phyloP scores from a whole-genome alignment of 1,140 invertebrate species.

The Musca vetustissima region DNA sequence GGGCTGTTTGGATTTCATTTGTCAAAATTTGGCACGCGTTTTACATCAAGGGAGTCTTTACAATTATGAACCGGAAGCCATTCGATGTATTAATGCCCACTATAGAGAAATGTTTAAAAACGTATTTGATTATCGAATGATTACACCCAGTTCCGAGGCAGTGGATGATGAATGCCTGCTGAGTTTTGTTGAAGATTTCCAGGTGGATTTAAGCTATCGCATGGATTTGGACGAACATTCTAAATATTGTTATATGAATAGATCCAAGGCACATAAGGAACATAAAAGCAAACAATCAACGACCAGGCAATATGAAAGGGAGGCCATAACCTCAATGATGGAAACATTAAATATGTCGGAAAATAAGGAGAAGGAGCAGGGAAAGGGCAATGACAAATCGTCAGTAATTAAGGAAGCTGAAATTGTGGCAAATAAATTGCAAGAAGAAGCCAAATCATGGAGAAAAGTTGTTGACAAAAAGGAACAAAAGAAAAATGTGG shows the following conservation, averaged over 20 bases:
- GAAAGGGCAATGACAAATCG: constrained; percentile 29
- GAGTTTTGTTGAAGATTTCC: constrained; percentile 54
- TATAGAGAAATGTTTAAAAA: constrained; percentile 57
- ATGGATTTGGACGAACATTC: constrained; percentile 42
- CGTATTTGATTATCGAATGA: constrained; percentile 56
- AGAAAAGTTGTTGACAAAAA: constrained; percentile 49
- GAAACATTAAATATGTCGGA: constrained; percentile 36
- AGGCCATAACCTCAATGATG: constrained; percentile 51
- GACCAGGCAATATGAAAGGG: constrained; percentile 43
- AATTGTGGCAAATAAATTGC: constrained; percentile 28
- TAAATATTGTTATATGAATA: constrained; percentile 30
- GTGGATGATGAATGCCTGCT: constrained; percentile 59
- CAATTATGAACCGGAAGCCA: constrained; percentile 59
- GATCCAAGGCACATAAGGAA: constrained; percentile 44
- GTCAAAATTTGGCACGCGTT: constrained; percentile 64
- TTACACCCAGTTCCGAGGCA: constrained; percentile 62
- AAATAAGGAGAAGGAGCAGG: constrained; percentile 21
- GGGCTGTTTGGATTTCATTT: constrained; percentile 67
- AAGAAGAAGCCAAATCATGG: constrained; percentile 41
- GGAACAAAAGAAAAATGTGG: constrained; percentile 48
- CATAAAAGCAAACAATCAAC: constrained; percentile 35
- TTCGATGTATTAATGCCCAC: constrained; percentile 61
- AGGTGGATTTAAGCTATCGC: constrained; percentile 49
- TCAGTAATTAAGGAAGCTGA: constrained; percentile 25
- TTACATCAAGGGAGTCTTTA: constrained; percentile 64